These are phyloP conservation scores for Opisthograptis luteolata DNA, from an alignment of 2,888 invertebrate species.

Conservation along the genomic window DNA sequence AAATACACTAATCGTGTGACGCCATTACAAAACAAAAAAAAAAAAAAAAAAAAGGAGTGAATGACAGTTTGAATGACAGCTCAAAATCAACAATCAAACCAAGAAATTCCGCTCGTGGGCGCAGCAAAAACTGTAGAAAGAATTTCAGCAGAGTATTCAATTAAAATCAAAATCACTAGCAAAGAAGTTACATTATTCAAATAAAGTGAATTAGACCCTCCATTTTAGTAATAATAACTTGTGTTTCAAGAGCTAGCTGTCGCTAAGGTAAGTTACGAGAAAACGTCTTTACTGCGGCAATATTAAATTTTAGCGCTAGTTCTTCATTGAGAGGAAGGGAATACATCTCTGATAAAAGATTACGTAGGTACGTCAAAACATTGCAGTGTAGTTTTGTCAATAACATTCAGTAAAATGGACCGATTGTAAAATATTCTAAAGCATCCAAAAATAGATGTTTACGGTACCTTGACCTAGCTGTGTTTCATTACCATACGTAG, in stretches of 20 bases:
- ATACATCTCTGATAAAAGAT: conserved; percentile 33
- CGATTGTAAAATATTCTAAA: conserved; percentile 4
- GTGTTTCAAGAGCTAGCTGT: conserved; percentile 43
- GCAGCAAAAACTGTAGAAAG: conserved; percentile 39
- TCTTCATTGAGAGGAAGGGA: conserved; percentile 22
- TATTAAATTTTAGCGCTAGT: conserved; percentile 32
- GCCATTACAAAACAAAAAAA: no score
- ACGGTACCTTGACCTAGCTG: conserved; percentile 64
- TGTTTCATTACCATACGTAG: conserved; percentile 46
- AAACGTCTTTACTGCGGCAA: conserved; percentile 28
- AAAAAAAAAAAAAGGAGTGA: no score
- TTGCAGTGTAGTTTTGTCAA: conserved; percentile 16
- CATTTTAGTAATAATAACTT: conserved; percentile 25
- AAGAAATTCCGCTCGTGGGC: conserved; percentile 66
- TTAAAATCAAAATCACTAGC: background rate
- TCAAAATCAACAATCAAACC: no score
- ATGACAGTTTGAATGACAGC: background rate
- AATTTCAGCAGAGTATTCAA: conserved; percentile 6
- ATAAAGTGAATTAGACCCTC: conserved; percentile 45
- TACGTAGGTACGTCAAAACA: conserved; percentile 40
- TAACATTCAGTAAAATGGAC: conserved; percentile 1
- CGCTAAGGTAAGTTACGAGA: conserved; percentile 57
- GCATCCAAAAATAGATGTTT: conserved; percentile 54
- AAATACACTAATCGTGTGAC: no score
- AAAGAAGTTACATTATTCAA: conserved; percentile 17